Base-by-base conservation (phyloP, 2,888 invertebrate species). In the Spialia ferax region DNA sequence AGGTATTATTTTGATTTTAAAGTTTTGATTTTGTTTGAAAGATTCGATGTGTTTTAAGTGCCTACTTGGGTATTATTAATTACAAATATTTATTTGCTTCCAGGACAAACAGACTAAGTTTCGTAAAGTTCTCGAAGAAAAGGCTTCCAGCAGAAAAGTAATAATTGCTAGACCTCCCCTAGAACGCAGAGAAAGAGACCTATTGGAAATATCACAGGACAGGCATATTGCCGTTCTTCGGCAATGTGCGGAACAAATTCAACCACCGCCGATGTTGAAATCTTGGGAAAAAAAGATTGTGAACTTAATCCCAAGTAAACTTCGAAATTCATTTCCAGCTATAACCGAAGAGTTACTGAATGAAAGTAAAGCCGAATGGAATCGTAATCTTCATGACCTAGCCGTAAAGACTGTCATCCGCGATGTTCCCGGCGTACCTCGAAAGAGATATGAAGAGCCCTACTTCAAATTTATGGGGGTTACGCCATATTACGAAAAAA, bases 351-450 rank as follows among this genome's bases (percentile, higher is more conserved):
- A 85, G 7, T 87, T 96, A 20, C 89, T 96, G 69, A 77, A 86
- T 3, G 96, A 96, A 77, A 93, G 94, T 54, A 92, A 95, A 74
- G 78, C 78, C 0, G 95, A 95, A 73, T 96, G 95, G 89, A 90
- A 95, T 74, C 86, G 86, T 20, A 89, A 95, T 59, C 94, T 96
- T 65, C 96, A 96, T 73, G 87, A 94, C 0, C 94, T 95, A 38
- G 96, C 96, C 11, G 95, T 97, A 56, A 95, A 95, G 76, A 94
- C 94, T 35, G 95, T 96, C 64, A 91, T 96, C 15, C 92, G 94
- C 38, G 95, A 95, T 62, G 82, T 92, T 42, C 95, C 95, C 0
- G 94, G 95, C 45, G 93, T 94, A 6, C 86, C 94, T 2, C 88
- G 94, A 66, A 83, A 86, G 18, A 88, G 92, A 69, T 89, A 91